A percentile compares a stretch with the other conserved stretches of the same genome.
phyloP scores from a whole-genome alignment of 2,888 invertebrate species.

The Lamellibrachia columna region DNA sequence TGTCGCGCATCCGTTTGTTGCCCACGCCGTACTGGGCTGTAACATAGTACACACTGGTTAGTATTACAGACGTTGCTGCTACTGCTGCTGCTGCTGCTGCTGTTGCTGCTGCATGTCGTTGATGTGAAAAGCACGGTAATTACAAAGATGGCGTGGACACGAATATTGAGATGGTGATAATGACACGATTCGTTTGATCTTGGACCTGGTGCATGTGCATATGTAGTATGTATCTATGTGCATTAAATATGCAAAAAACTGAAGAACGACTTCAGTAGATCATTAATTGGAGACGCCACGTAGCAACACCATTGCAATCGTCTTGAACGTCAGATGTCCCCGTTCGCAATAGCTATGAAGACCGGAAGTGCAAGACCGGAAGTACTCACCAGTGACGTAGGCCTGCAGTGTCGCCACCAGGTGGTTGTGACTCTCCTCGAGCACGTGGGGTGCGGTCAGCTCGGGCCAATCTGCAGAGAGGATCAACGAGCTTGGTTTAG shows the following conservation, averaged over 20 bases:
- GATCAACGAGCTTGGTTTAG: background rate
- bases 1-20: constrained; percentile 19
- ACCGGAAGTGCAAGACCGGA: background rate
- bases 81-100: no score
- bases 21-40: background rate
- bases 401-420: constrained; percentile 8
- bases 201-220: background rate
- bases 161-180: no score
- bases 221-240: no score
- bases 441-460: background rate
- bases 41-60: background rate
- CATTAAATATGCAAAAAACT: no score
- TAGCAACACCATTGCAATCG: no score
- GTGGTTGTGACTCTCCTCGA: constrained; percentile 17
- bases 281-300: no score
- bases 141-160: no score
- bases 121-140: no score
- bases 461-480: constrained; percentile 21
- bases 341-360: no score
- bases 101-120: no score
- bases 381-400: constrained; percentile 13
- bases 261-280: no score
- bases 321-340: no score
- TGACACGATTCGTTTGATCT: background rate
- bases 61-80: background rate